Conservation (phyloP, 2,113 vertebrate genomes). For the Himantopus leucocephalus region DNA sequence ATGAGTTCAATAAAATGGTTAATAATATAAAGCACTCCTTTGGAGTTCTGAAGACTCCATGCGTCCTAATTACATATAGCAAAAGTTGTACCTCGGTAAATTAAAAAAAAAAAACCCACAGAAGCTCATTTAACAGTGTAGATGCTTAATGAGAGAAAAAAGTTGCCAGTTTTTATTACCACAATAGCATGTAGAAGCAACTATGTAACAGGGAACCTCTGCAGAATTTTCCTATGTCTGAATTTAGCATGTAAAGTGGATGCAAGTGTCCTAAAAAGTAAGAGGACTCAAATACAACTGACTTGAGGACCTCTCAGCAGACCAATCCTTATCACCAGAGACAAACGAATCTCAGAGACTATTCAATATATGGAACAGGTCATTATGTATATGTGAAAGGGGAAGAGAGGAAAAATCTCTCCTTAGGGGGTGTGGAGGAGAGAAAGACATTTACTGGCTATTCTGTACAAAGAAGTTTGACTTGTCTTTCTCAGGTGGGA, state of each 20-base stretch:
- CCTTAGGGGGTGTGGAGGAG: fast-evolving
- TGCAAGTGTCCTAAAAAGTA: neutral
- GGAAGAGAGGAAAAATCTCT: neutral
- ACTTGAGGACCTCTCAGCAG: neutral
- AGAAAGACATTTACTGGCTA: neutral
- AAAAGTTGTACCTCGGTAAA: neutral
- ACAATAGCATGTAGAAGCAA: neutral
- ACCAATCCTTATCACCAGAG: neutral
- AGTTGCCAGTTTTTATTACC: neutral
- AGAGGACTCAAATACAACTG: neutral
- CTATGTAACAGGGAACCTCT: neutral
- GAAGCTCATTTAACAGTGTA: neutral
- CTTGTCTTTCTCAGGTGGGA: neutral
- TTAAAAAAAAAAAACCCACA: neutral
- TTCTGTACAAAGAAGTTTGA: neutral
- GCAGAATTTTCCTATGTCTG: neutral
- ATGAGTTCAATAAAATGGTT: neutral
- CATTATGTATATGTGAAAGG: neutral
- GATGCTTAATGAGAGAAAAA: neutral
- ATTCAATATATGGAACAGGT: neutral
- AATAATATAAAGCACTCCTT: neutral
- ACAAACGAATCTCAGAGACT: neutral
- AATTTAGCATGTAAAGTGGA: neutral
- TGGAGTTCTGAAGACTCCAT: neutral
- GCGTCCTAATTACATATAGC: neutral